phyloP scores from a whole-genome alignment of 1,140 invertebrate species.

The Neoseiulus cucumeris region DNA sequence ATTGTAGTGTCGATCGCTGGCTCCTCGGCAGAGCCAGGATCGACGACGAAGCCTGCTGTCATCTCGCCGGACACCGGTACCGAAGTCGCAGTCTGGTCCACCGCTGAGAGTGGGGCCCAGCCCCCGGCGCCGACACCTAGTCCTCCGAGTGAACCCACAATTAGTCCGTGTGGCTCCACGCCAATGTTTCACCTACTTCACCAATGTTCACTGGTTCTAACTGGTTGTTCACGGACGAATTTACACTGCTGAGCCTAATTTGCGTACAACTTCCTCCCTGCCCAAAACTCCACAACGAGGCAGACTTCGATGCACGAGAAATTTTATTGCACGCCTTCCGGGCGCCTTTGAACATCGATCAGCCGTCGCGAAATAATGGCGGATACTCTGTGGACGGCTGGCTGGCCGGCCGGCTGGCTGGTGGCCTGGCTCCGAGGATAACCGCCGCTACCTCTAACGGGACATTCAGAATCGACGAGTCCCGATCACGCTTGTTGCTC shows the following conservation, averaged over 20 bases:
- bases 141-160: conserved; percentile 9
- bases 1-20: background rate
- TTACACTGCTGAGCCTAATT: background rate
- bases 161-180: conserved; percentile 10
- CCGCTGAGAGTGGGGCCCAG: background rate
- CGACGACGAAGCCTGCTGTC: conserved; percentile 6
- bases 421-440: too few relatives aligned
- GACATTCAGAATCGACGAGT: too few relatives aligned
- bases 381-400: too few relatives aligned
- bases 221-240: background rate
- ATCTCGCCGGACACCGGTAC: conserved; percentile 1
- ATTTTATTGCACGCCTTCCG: background rate
- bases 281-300: background rate
- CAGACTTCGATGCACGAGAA: background rate
- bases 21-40: conserved; percentile 1
- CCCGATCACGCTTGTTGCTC: too few relatives aligned
- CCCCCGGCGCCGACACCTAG: conserved; percentile 5
- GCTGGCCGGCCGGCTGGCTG: too few relatives aligned
- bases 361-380: background rate
- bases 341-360: background rate
- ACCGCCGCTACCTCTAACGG: too few relatives aligned
- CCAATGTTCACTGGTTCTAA: background rate
- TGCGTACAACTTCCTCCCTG: background rate
- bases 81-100: background rate
- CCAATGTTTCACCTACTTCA: background rate